phyloP scores from a whole-genome alignment of 2,888 invertebrate genomes.

The Spilarctia lutea region DNA sequence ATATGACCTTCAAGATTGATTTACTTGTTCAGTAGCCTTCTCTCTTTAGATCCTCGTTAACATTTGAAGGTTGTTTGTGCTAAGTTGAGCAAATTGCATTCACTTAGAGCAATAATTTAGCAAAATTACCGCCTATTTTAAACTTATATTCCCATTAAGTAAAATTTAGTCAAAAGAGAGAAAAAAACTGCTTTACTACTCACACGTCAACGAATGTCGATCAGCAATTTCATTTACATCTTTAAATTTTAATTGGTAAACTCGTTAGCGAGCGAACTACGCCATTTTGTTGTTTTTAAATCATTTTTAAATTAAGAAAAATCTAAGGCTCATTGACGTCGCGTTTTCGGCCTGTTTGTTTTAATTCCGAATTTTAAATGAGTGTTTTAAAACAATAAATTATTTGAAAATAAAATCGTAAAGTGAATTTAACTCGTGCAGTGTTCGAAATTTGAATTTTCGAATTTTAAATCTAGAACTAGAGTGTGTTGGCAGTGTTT shows the following conservation, averaged over 20 bases:
- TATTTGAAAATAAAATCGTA: background rate
- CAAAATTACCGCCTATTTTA: constrained; percentile 7
- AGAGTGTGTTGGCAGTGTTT: constrained; percentile 3
- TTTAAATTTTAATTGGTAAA: constrained; percentile 24
- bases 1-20: constrained; percentile 15
- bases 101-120: background rate
- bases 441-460: constrained; percentile 1
- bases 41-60: constrained; percentile 2
- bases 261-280: constrained; percentile 24
- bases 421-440: background rate
- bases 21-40: constrained; percentile 17
- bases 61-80: constrained; percentile 2
- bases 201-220: constrained; percentile 34
- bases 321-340: background rate
- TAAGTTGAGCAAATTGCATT: constrained; percentile 1
- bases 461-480: constrained; percentile 3
- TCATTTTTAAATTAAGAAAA: constrained; percentile 2
- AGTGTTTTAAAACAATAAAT: background rate
- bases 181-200: constrained; percentile 16
- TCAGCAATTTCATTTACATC: constrained; percentile 40
- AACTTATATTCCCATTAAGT: background rate
- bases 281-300: constrained; percentile 16
- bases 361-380: background rate
- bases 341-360: constrained; percentile 1
- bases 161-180: background rate